Evolutionary conservation across 2,888 invertebrate genomes (phyloP), one percentile per base, ranked within the genome.

Genomic region (Ganaspis brasiliensis): DNA sequence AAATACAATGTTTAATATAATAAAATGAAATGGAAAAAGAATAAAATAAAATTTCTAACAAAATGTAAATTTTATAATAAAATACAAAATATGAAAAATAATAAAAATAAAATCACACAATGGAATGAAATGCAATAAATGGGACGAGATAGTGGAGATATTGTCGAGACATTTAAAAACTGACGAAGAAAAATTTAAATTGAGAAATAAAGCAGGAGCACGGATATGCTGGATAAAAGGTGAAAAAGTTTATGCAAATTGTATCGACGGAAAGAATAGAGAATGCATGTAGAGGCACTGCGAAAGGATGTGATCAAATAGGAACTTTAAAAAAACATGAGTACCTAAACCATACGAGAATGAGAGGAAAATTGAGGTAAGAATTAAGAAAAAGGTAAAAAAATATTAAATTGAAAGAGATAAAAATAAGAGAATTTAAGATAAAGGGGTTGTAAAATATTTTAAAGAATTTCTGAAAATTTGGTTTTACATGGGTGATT

Each of bases 231-330:
- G 9, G 12, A 40, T 19, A 52, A 52, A n/a, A 8, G 52, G 52
- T 0, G 19, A 19, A 52, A 52, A 52, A 52, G 52, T 52, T 52
- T 52, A 52, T 52, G 52, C 52, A 52, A 52, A 52, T 52, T 52
- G 19, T 52, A 52, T 52, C 19, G 52, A 49, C 49, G n/a, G 14
- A n/a, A 52, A 52, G 19, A 52, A 49, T 49, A 52, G 52, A 52
- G 16, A 52, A 52, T 52, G 6, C 52, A 19, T 19, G 45, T 45
- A 31, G 31, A 31, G 31, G 31, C 6, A 6, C 31, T 45, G 52
- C 19, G 52, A n/a, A 52, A 52, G 52, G 52, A 52, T 52, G 52
- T 52, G 52, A 52, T 52, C 52, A 52, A 52, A 52, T 52, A 52
- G 52, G 9, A 19, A 52, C 6, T 52, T 52, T 9, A 19, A 52